Conservation (phyloP, 2,888 invertebrate species). For the Subacronicta megacephala region DNA sequence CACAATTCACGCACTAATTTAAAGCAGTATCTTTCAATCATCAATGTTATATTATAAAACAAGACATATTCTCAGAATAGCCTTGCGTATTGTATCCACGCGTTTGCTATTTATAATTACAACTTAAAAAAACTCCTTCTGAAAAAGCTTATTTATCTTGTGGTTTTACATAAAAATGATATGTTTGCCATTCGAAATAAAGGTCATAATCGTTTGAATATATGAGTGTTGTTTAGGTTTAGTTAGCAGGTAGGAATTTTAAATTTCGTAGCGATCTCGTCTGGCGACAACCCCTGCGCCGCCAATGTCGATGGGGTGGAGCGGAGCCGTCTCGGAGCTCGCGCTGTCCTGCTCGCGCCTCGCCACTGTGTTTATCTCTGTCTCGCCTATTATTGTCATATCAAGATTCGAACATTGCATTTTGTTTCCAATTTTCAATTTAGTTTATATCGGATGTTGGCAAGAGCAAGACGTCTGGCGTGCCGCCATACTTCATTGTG, state of each 20-base stretch:
- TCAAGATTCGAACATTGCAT: conserved; percentile 88
- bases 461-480: conserved; percentile 86
- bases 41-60: conserved; percentile 79
- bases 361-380: conserved; percentile 72
- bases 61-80: conserved; percentile 82
- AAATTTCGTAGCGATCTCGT: conserved; percentile 83
- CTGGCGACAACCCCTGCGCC: conserved; percentile 88
- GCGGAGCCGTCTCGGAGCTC: conserved; percentile 78
- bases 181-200: conserved; percentile 62
- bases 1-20: conserved; percentile 73
- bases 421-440: conserved; percentile 89
- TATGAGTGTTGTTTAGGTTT: conserved; percentile 64
- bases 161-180: conserved; percentile 54
- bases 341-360: conserved; percentile 71
- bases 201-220: conserved; percentile 69
- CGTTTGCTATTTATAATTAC: conserved; percentile 88
- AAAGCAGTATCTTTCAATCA: conserved; percentile 79
- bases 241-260: conserved; percentile 81
- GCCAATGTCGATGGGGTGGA: conserved; percentile 84
- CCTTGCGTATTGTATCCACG: conserved; percentile 85
- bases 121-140: conserved; percentile 70
- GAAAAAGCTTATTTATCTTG: conserved; percentile 69
- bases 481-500: conserved; percentile 74
- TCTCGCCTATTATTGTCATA: conserved; percentile 89
- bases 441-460: conserved; percentile 89